Conservation (phyloP, 2,113 vertebrate genomes). For the Siniperca knerii region DNA sequence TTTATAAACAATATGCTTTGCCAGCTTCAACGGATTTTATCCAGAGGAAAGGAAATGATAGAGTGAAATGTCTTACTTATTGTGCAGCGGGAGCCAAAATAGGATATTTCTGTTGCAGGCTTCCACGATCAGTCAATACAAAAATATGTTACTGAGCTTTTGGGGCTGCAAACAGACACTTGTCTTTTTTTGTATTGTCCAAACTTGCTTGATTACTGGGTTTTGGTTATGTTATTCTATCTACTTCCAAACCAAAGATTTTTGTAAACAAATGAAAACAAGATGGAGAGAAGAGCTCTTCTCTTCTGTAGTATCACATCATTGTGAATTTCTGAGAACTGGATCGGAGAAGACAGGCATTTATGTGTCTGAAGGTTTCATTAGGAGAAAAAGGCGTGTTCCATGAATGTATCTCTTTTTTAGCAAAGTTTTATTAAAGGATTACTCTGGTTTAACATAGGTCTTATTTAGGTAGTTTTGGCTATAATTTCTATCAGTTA, state of each 20-base stretch:
- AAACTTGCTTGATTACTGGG: constrained; percentile 32
- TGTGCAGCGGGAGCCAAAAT: constrained; percentile 45
- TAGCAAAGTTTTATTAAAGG: background rate
- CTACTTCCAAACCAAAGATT: constrained; percentile 18
- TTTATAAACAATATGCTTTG: constrained; percentile 55
- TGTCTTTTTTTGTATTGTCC: constrained; percentile 3
- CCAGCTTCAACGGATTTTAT: constrained; percentile 44
- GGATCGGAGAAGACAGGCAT: background rate
- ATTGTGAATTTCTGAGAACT: constrained; percentile 13
- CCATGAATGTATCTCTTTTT: background rate
- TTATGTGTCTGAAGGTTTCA: background rate
- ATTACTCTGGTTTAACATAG: background rate
- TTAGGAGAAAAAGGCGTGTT: background rate
- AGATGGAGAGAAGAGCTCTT: background rate
- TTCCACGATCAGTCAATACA: constrained; percentile 29
- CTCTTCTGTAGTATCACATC: background rate
- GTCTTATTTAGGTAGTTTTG: background rate
- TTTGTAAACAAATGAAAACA: constrained; percentile 26
- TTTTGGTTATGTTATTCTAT: constrained; percentile 1
- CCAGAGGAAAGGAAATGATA: constrained; percentile 51
- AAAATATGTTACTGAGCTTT: constrained; percentile 8
- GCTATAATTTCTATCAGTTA: background rate
- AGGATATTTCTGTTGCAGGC: constrained; percentile 35
- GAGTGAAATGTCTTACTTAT: constrained; percentile 60
- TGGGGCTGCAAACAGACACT: constrained; percentile 35